phyloP scores from a whole-genome alignment of 2,797 vertebrate genomes.

The Eospalax fontanierii region DNA sequence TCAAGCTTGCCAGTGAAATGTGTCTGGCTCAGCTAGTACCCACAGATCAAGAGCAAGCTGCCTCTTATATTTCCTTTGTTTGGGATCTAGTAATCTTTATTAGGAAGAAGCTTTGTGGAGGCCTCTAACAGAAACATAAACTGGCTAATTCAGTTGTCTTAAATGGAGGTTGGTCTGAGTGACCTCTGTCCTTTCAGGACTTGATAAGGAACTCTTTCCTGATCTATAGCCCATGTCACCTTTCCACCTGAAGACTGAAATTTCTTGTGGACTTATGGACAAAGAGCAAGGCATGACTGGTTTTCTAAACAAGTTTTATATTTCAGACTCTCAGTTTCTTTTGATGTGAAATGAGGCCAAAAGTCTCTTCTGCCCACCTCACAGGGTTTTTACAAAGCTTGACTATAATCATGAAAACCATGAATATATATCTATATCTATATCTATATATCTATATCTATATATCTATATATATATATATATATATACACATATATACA shows the following conservation, averaged over 20 bases:
- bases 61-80: neutral
- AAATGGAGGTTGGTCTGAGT: neutral
- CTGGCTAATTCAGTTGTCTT: neutral
- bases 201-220: neutral
- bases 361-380: neutral
- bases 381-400: neutral
- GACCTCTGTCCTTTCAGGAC: slow-evolving; percentile 16
- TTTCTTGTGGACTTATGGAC: neutral
- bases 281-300: neutral
- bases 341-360: neutral
- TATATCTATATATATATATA: too few relatives aligned
- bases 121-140: neutral
- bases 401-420: neutral
- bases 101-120: neutral
- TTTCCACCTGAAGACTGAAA: neutral
- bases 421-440: too few relatives aligned
- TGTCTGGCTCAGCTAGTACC: neutral
- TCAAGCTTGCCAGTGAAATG: neutral
- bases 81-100: neutral
- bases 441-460: too few relatives aligned
- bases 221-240: neutral
- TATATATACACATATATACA: too few relatives aligned
- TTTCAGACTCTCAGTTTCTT: neutral
- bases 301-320: neutral
- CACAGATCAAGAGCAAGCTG: neutral